A percentile compares a stretch with the other conserved stretches of the same genome.
Conservation (phyloP, 2,888 invertebrate genomes). For the Acronicta psi region DNA sequence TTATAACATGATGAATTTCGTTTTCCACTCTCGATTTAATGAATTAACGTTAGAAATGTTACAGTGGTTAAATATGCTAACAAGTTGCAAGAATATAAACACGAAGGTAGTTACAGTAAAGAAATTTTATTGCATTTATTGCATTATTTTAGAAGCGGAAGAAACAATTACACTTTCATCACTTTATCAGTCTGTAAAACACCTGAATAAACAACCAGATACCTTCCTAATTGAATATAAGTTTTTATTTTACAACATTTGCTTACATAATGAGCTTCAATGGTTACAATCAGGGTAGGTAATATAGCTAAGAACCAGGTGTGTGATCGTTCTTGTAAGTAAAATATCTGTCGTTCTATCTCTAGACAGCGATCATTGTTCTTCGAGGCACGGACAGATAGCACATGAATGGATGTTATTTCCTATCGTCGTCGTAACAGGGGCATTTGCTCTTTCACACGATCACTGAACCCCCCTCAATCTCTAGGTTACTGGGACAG, state of each 20-base stretch:
- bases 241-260: not conserved
- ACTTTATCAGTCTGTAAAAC: slow-evolving; percentile 15
- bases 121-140: slow-evolving; percentile 27
- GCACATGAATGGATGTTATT: slow-evolving; percentile 65
- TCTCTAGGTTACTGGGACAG: slow-evolving; percentile 64
- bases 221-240: too few relatives aligned
- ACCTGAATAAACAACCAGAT: slow-evolving; percentile 47
- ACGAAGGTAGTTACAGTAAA: slow-evolving; percentile 12
- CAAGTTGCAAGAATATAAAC: slow-evolving; percentile 10
- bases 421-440: slow-evolving; percentile 60
- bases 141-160: slow-evolving; percentile 41
- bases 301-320: slow-evolving; percentile 21
- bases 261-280: not conserved
- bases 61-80: slow-evolving; percentile 11
- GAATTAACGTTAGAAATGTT: slow-evolving; percentile 9
- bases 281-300: not conserved
- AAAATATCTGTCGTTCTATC: slow-evolving; percentile 49
- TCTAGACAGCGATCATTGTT: slow-evolving; percentile 62
- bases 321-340: slow-evolving; percentile 33
- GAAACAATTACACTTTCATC: slow-evolving; percentile 21
- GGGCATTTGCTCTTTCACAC: slow-evolving; percentile 64
- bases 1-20: slow-evolving; percentile 6
- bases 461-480: slow-evolving; percentile 55
- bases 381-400: slow-evolving; percentile 61
- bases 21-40: slow-evolving; percentile 18